Evolutionary conservation across 2,888 invertebrate genomes (phyloP), one percentile per base, ranked within the genome.

Genomic region (Adelphocoris suturalis): DNA sequence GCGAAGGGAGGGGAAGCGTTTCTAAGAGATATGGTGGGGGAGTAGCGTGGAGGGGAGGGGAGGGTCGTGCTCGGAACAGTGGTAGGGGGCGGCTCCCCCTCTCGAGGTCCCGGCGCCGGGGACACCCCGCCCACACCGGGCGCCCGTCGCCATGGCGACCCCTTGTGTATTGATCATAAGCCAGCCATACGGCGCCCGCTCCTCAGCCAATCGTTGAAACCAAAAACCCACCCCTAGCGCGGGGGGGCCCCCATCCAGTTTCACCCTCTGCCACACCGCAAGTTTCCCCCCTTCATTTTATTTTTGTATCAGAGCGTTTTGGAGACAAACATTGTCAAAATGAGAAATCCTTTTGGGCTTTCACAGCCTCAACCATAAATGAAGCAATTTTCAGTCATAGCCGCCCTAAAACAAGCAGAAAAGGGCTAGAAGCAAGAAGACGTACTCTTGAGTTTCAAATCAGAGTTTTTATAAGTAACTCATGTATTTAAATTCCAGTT

Each of bases 121-220:
- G 23, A 13, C 48, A 48, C 13, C 82, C 82, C 52, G 52, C 82
- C 52, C 82, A 37, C 37, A 2, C 7, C 78, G 78, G 47, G 47
- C 82, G 82, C 47, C 68, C 75, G 88, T 88, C 80, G 27, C 80
- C 88, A 88, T 55, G 80, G 88, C 23, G 52, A 88, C 88, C 78
- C 55, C 88, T 88, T 88, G 88, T 55, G 88, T 88, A 88, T 88
- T 88, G 88, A 88, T 88, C 88, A 88, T 88, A 76, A 86, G 88
- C 88, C 88, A 88, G 88, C 88, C 88, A 88, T 88, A 88, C 88
- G 80, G 78, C 88, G 88, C 78, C 80, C 88, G 88, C 76, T 78
- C 52, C 88, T 88, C 88, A 55, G 88, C 88, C 88, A 88, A 88
- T 88, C 88, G 80, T 88, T 80, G 88, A 78, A 88, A 88, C 88